Evolutionary conservation across 2,113 vertebrate species (phyloP), one percentile per base, ranked within the genome.

Genomic region (Spizaetus ornatus): DNA sequence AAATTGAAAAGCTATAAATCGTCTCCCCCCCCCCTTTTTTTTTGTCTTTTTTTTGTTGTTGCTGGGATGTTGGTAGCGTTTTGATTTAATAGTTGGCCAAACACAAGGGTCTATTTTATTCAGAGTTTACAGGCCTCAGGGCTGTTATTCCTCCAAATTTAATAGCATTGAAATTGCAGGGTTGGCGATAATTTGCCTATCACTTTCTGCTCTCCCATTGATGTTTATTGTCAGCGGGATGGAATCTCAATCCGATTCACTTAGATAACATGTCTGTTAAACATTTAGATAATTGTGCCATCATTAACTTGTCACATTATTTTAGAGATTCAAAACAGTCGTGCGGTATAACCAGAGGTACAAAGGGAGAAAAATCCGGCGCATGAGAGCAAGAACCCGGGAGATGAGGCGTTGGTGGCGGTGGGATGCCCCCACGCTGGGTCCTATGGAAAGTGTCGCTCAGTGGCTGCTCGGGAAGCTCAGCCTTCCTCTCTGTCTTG

Each of bases 301-400:
- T 99, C 99, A 99, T 99, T 99, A 99, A 99, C 98, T 99, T 99
- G 99, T 99, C 99, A 99, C 98, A 98, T 99, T 98, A 98, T 99
- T 99, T 99, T 99, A 99, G 98, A 98, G 98, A 98, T 98, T 99
- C 98, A 97, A 98, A 99, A 99, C 98, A 98, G 98, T 97, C 82
- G 55, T 90, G 96, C 56, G 72, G 97, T 97, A 63, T 16, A 91
- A 97, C 97, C 47, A 50, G 97, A 98, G 97, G 98, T 98, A 95
- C 95, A 86, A 74, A 85, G 94, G 74, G 66, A 72, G 82, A 43
- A 32, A 7, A 48, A 59, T 26, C 34, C 56, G 3, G 56, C 1
- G 1, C 32, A 2, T 4, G 18, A 78, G 83, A 86, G 63, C 40
- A 13, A 11, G 92, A 40, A 9, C 78, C 77, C 1, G 1, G 83